phyloP scores from a whole-genome alignment of 1,140 invertebrate genomes.

The Sarcophaga bullata region DNA sequence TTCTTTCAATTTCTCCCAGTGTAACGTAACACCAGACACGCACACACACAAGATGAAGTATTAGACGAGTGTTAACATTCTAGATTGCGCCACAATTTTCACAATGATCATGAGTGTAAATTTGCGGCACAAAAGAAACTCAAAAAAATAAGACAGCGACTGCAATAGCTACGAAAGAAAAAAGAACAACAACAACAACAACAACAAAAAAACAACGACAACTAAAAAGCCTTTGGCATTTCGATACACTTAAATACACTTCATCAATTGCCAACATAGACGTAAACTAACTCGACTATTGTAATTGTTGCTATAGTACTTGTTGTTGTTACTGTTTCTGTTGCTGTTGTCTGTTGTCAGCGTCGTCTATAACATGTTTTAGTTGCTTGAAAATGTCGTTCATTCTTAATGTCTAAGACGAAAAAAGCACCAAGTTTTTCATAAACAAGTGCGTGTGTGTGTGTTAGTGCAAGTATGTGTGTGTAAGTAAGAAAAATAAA shows the following conservation, averaged over 20 bases:
- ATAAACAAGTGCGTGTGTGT: too few species aligned
- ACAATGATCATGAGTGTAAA: conserved; percentile 16
- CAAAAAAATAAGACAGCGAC: background rate
- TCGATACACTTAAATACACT: conserved; percentile 38
- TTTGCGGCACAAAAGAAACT: background rate
- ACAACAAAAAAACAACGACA: background rate
- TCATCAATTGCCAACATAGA: conserved; percentile 32
- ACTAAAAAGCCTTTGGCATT: conserved; percentile 21
- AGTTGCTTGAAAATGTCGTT: conserved; percentile 12
- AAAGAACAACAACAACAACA: background rate
- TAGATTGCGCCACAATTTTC: conserved; percentile 34
- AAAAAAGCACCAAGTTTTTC: too few species aligned
- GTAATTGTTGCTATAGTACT: background rate
- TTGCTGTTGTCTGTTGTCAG: background rate
- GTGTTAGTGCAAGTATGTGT: too few species aligned
- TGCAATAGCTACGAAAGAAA: background rate
- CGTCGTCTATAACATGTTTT: background rate
- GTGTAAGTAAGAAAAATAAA: background rate
- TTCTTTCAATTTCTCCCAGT: too few species aligned
- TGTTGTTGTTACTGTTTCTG: background rate
- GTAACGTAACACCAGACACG: too few species aligned
- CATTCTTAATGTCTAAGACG: background rate
- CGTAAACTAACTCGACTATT: background rate
- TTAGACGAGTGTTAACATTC: conserved; percentile 38
- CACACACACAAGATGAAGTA: background rate